phyloP scores from a whole-genome alignment of 2,113 vertebrate species.

The Tenrec ecaudatus region DNA sequence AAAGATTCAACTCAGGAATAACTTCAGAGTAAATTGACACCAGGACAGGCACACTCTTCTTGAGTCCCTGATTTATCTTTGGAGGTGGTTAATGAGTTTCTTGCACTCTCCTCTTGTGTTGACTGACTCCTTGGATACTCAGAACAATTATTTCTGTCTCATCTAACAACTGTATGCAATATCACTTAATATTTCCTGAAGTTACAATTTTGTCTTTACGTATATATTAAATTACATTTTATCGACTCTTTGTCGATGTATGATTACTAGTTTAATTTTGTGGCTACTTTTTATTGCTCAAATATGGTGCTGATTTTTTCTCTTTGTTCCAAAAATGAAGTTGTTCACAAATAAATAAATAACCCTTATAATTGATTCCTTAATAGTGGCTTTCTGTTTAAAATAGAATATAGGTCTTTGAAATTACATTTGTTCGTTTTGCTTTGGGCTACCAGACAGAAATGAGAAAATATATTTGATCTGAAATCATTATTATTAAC shows the following conservation, averaged over 20 bases:
- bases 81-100: not conserved
- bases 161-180: not conserved
- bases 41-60: not conserved
- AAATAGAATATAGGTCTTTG: slow-evolving; percentile 10
- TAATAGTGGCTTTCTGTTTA: not conserved
- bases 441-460: not conserved
- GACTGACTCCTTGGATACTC: not conserved
- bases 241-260: not conserved
- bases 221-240: slow-evolving; percentile 30
- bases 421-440: slow-evolving; percentile 36
- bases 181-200: not conserved
- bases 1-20: not conserved
- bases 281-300: slow-evolving; percentile 37
- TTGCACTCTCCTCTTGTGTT: not conserved
- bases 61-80: slow-evolving; percentile 2
- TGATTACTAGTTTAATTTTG: slow-evolving; percentile 28
- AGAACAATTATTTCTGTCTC: not conserved
- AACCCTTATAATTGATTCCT: not conserved
- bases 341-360: not conserved
- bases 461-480: not conserved
- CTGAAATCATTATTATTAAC: not conserved
- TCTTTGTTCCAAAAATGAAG: slow-evolving; percentile 10
- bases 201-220: not conserved
- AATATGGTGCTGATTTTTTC: not conserved
- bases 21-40: not conserved